Evolutionary conservation across 2,113 vertebrate species (phyloP), one percentile per base, ranked within the genome.

Genomic region (Nanorana parkeri): DNA sequence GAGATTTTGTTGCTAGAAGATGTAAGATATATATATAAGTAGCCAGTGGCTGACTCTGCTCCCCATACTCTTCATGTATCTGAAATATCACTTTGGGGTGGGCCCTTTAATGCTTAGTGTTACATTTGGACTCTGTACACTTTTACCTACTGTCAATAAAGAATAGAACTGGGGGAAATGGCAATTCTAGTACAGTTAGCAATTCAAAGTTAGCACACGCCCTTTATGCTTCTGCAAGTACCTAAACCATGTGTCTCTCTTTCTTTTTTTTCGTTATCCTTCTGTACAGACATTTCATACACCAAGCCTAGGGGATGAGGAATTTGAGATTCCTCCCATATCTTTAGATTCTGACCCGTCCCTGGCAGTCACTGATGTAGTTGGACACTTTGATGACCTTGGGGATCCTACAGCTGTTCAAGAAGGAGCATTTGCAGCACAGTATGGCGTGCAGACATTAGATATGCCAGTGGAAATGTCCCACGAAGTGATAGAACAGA

Each of bases 291-390:
- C 95, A 1, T 97, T 96, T 89, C 95, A 96, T 90, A 97, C 96
- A 0, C 96, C 96, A 72, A 97, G 94, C 86, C 89, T 97, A 41
- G 96, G 96, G 15, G 96, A 97, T 90, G 96, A 97, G 85, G 96
- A 96, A 87, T 96, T 97, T 29, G 96, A 97, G 90, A 97, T 97
- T 64, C 96, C 96, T 0, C 95, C 96, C 84, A 96, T 97, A 84
- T 95, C 96, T 0, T 84, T 97, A 89, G 96, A 96, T 84, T 94
- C 96, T 0, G 96, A 96, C 89, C 92, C 95, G 0, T 90, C 96
- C 2, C 90, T 96, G 84, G 91, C 94, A n/a, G 95, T 95, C 51
- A 95, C 96, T 0, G 95, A 96, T 23, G 93, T 94, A 68, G 95
- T 96, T 85, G 94, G 95, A 15, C 94, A 96, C 76, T 96, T 97